Evolutionary conservation across 2,888 invertebrate genomes (phyloP), one percentile per base, ranked within the genome.

Genomic region (Bursaphelenchus okinawaensis): DNA sequence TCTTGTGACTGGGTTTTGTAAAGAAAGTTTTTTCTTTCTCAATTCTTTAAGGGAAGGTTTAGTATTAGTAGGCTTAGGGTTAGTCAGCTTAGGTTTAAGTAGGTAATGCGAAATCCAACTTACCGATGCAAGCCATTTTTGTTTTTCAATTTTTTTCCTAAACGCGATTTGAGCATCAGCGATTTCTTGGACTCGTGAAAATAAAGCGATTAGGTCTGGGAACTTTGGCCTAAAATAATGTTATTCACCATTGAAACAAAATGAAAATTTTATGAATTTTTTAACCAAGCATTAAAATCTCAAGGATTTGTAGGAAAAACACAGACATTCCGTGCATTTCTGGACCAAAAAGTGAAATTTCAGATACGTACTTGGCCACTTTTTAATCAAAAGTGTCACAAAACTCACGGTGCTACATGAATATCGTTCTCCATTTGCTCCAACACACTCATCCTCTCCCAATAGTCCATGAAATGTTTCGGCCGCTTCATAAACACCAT

Each of bases 131-230:
- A 69, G 62, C 27, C 56, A 51, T 56, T 71, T 63, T 27, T 67
- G 66, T 24, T 67, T 63, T 62, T 78, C 77, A n/a, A 77, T 66
- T 56, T 74, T 77, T 52, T 72, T 63, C 26, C 71, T 54, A 55
- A 73, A 70, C 29, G 71, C 69, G 23, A 71, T 62, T 64, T 79
- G 79, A 9, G 77, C 68, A 28, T 74, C 73, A 6, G 74, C 74
- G 52, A 79, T 77, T 55, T 78, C 78, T 40, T 75, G 73, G 61
- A 79, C 66, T 54, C 72, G 65, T 40, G 62, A 65, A 63, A 72
- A 78, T 27, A 79, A 74, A 19, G 73, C 72, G 27, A 29, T 20
- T 16, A 68, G 60, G 28, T 68, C 68, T 12, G 68, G 66, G 29
- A 72, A 68, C 23, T 68, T 68, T 6, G 71, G 71, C 28, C 62